Evolutionary conservation across 2,113 vertebrate genomes (phyloP), one percentile per base, ranked within the genome.

Genomic region (Leucopsar rothschildi): DNA sequence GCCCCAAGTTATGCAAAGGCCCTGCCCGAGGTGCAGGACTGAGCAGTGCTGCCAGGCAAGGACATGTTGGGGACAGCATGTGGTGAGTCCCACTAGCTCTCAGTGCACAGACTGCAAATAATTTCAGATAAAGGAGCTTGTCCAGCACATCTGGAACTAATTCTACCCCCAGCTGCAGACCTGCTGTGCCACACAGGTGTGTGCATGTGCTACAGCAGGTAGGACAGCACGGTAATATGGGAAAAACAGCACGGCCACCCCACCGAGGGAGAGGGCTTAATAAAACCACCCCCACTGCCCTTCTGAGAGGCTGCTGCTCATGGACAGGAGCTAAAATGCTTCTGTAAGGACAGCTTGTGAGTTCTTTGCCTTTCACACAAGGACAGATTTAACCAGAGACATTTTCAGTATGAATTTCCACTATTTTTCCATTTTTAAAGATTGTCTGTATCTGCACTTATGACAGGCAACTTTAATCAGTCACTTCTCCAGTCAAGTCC

Each of bases 21-120:
- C 29, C 60, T 33, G 16, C 31, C 39, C 3, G 2, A 19, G n/a
- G 52, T 4, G 61, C 31, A 39, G 60, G 47, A 50, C 47, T 3
- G 17, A 64, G 68, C 49, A 40, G 28, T 0, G 19, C 44, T 69
- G 70, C 37, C 2, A 3, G 60, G 37, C 47, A n/a, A 12, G 39
- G n/a, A n/a, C 5, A 6, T 1, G 27, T 1, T 40, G 64, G 47
- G 45, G 50, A 37, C 19, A 73, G 45, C 22, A 45, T 0, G 0
- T 13, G 65, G 8, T 50, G 80, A n/a, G n/a, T 55, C 15, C 29
- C 11, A 22, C 2, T 33, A 3, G 49, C 44, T 61, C 55, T 40
- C 47, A 24, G 9, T 5, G 33, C 59, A 31, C 29, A 29, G 37
- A 60, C 21, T 77, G 29, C 40, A 52, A 2, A 22, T 27, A 1